Evolutionary conservation across 23 tunicate genomes (phyloP), one percentile per base, ranked within the genome.

Genomic region (Halocynthia roretzi): DNA sequence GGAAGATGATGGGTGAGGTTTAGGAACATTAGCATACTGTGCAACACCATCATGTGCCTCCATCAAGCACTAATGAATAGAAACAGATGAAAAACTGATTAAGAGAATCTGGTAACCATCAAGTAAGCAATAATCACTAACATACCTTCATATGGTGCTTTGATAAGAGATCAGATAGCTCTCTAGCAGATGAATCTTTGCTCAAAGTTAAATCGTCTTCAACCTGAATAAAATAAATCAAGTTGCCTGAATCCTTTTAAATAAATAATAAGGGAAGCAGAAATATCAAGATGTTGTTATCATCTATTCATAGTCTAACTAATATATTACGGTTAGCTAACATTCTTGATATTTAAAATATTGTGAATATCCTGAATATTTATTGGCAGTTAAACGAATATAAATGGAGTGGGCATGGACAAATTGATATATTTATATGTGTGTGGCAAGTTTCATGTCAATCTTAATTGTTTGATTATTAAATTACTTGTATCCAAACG

Each of bases 41-140:
- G 91, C 98, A 14, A 86, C 61, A 18, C 78, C 87, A 82, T 92
- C 98, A 70, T 92, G 98, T 14, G 98, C 84, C 51, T 54, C 57
- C 51, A 83, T 54, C 7, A 92, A 54, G 56, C 92, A 85, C 98
- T 92, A 52, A 40, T 52, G 11, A 52, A 50, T 58, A 15, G 64
- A 14, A 58, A 58, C 17, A n/a, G 64, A 31, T 31, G 4, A 31
- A 31, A 4, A 31, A 31, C 44, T 58, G 17, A 58, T 58, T n/a
- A 58, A 14, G 64, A 14, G n/a, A 58, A 58, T 14, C 17, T 14
- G n/a, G 17, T n/a, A 15, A 58, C 17, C 64, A 58, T 14, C 64
- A n/a, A 58, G 17, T 58, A 58, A n/a, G 64, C 64, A 58, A 31
- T 18, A 71, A 14, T 0, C 5, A 6, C 7, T 11, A 22, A 19